Evolutionary conservation across 2,888 invertebrate species (phyloP), one percentile per base, ranked within the genome.

Genomic region (Toxonevra muliebris): DNA sequence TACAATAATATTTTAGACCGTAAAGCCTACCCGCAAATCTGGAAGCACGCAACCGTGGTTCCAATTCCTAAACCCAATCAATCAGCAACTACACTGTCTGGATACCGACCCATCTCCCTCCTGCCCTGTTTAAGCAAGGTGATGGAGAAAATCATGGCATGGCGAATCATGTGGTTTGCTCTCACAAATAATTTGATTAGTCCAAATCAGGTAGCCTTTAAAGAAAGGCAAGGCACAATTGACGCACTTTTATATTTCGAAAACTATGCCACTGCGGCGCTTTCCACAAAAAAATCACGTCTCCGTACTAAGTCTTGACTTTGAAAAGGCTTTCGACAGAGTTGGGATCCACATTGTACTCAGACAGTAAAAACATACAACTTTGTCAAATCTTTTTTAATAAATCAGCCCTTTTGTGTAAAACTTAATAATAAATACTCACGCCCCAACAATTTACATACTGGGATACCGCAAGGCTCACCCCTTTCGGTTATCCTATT

Each of bases 101-200:
- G 30, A 2, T 30, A 2, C 7, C 12, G 30, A 40, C 58, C 58
- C 8, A 41, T 58, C 40, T 30, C 58, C 9, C 58, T 58, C n/a
- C 30, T 40, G 5, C 58, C 58, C 7, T 40, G 58, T 42, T 17
- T 30, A 30, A 30, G 30, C 7, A 54, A 20, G 19, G 4, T 13
- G 40, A 1, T 58, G 45, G 42, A 42, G 42, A 59, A 59, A 30
- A 30, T 30, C 7, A 30, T 30, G 30, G 30, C 30, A 30, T 40
- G 30, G 17, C 20, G 61, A 12, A 50, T 61, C 15, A 30, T 61
- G 20, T 90, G 63, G 60, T 54, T 64, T 7, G 42, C 41, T 20
- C 13, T 41, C 55, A 60, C 15, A 50, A 54, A 68, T 30, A 48
- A 52, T 17, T 17, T 64, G 2, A 53, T 67, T 2, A 58, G 52